Evolutionary conservation across 1,140 invertebrate genomes (phyloP), one percentile per base, ranked within the genome.

Genomic region (Teleopsis dalmanni): DNA sequence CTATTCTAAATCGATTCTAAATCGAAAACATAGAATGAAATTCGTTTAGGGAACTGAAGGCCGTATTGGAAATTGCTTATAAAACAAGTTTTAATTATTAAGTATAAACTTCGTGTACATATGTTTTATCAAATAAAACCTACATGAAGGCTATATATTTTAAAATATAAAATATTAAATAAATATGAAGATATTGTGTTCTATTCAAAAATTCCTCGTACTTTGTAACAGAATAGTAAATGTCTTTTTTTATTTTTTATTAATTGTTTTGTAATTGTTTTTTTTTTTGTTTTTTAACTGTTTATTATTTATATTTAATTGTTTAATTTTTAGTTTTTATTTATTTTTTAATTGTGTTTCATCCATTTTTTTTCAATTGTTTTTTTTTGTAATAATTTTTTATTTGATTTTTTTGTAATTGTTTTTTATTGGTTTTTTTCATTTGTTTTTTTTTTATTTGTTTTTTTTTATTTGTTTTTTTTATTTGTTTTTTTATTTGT

Each of bases 371-470:
- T 44, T 44, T 3, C 18, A 6, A n/a, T 44, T 33, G 16, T 44
- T 31, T 31, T 31, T 44, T 16, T 44, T 44, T 7, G 14, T 44
- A 18, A 18, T 27, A 31, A 8, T 44, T 31, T 44, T 44, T 4
- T 31, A n/a, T 31, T 44, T 36, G 7, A 11, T 36, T 9, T 31
- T 31, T 31, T 44, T 29, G 6, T 31, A 18, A 7, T 44, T 31
- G 16, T 31, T 31, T 16, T 18, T 44, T 18, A 14, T 44, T 31
- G 2, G 10, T 31, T 44, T 44, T 31, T 31, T 31, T 10, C 19
- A 31, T 19, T 44, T 31, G 6, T 31, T 44, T 21, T 44, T 31
- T 31, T 31, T 27, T 11, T 31, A 13, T 31, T 31, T 44, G 16
- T 44, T 31, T 19, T 31, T 44, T 31, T 31, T 18, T 26, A 3